Evolutionary conservation across 2,797 vertebrate genomes (phyloP).

Genomic region (Phataginus tricuspis): DNA sequence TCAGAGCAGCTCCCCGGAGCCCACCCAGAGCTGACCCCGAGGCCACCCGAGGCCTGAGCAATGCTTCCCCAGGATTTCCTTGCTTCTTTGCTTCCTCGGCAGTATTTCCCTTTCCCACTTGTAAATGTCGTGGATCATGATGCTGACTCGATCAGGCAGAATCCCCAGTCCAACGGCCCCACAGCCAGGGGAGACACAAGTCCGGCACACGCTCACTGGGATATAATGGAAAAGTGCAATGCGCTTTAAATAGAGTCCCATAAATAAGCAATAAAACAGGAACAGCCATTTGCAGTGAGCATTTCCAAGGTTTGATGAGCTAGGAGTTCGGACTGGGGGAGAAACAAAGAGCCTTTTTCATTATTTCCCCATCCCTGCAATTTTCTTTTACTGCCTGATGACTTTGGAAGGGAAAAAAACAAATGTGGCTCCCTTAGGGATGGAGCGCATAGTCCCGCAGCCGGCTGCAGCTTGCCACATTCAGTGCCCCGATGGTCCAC

Average conservation of each 20-base stretch:
- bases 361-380: constrained; percentile 78
- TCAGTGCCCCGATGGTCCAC: not conserved
- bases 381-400: constrained; percentile 78
- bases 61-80: not conserved
- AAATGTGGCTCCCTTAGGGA: constrained; percentile 56
- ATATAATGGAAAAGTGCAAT: constrained; percentile 75
- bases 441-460: not conserved
- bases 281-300: constrained; percentile 74
- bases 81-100: constrained; percentile 9
- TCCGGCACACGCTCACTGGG: not conserved
- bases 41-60: not conserved
- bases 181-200: constrained; percentile 69
- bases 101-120: constrained; percentile 33
- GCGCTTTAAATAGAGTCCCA: constrained; percentile 80
- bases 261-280: constrained; percentile 82
- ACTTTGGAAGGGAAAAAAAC: constrained; percentile 59
- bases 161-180: constrained; percentile 70
- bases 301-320: constrained; percentile 81
- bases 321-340: constrained; percentile 73
- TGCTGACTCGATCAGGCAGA: constrained; percentile 74
- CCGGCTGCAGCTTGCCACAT: constrained; percentile 24
- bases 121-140: constrained; percentile 31
- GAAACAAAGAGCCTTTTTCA: constrained; percentile 77
- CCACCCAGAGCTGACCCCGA: not conserved
- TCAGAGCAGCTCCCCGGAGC: not conserved